A percentile compares a stretch with the other conserved stretches of the same genome.
Evolutionary conservation across 2,797 vertebrate species (phyloP).

Genomic region (Pipistrellus pygmaeus): DNA sequence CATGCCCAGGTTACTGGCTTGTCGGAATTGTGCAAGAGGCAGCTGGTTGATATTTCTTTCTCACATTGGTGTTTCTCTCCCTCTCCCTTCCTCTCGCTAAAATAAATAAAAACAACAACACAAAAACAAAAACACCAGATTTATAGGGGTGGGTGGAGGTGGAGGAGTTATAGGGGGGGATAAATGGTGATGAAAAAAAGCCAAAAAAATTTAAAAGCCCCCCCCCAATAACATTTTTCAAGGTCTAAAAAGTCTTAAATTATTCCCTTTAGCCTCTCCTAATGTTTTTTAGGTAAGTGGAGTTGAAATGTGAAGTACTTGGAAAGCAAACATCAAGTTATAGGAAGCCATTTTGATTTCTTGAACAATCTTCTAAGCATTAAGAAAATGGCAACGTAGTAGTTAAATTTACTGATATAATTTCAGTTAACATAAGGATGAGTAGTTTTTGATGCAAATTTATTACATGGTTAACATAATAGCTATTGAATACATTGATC

Average conservation of each 20-base stretch:
- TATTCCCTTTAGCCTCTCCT: conserved; percentile 50
- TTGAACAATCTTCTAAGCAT: conserved; percentile 61
- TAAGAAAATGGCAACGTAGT: conserved; percentile 51
- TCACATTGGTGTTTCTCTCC: neutral
- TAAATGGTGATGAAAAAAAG: neutral
- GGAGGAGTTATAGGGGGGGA: neutral
- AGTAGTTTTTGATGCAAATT: conserved; percentile 54
- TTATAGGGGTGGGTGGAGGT: neutral
- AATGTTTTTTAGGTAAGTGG: conserved; percentile 62
- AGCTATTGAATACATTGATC: neutral
- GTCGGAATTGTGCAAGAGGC: neutral
- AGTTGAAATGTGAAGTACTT: conserved; percentile 60
- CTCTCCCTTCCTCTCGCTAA: neutral
- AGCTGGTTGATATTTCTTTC: neutral
- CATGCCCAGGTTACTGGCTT: neutral
- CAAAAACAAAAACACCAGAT: neutral
- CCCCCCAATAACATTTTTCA: neutral
- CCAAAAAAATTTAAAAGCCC: neutral
- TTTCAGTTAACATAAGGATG: conserved; percentile 55
- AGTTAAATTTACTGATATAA: conserved; percentile 24
- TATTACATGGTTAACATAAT: conserved; percentile 53
- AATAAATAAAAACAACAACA: neutral
- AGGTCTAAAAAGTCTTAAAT: conserved; percentile 50
- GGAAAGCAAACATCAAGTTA: conserved; percentile 54
- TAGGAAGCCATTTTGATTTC: conserved; percentile 65